A percentile compares a stretch with the other conserved stretches of the same genome.
These are phyloP conservation scores for Chironomus tepperi DNA, from an alignment of 1,140 invertebrate species.

Conservation along the genomic window DNA sequence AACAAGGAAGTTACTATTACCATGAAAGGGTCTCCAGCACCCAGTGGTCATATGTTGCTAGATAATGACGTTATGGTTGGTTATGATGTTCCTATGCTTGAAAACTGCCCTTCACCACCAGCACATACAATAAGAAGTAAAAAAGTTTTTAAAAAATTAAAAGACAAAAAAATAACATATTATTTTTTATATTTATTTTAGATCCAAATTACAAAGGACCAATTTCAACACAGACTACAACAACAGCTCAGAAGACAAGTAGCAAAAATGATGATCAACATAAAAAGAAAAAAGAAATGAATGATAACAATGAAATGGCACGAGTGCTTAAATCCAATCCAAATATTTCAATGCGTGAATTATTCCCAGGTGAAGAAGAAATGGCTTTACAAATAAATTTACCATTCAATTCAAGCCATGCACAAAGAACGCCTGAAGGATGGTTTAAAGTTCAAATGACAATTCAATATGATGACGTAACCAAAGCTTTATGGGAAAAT, in stretches of 20 bases:
- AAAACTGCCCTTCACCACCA: conserved; percentile 20
- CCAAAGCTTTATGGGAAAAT: conserved; percentile 67
- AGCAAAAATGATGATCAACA: conserved; percentile 29
- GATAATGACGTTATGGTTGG: conserved; percentile 27
- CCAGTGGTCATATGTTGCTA: conserved; percentile 26
- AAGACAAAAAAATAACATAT: too few species aligned
- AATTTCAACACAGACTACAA: conserved; percentile 30
- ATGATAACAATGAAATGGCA: conserved; percentile 38
- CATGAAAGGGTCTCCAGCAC: background rate
- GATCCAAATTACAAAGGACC: conserved; percentile 29
- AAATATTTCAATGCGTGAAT: conserved; percentile 66
- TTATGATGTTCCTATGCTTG: conserved; percentile 23
- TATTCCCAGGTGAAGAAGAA: conserved; percentile 71
- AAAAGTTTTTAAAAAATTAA: conserved; percentile 24
- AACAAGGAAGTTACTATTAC: conserved; percentile 21
- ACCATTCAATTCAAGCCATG: conserved; percentile 34
- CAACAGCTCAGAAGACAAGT: conserved; percentile 31
- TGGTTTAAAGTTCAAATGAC: conserved; percentile 71
- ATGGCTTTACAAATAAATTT: conserved; percentile 60
- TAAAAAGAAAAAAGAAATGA: conserved; percentile 32
- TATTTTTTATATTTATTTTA: background rate
- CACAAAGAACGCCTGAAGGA: conserved; percentile 54
- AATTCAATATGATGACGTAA: conserved; percentile 73
- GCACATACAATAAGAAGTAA: conserved; percentile 27
- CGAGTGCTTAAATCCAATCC: conserved; percentile 58